A percentile compares a stretch with the other conserved stretches of the same genome.
Evolutionary conservation across 2,113 vertebrate genomes (phyloP).

Genomic region (Limanda limanda): DNA sequence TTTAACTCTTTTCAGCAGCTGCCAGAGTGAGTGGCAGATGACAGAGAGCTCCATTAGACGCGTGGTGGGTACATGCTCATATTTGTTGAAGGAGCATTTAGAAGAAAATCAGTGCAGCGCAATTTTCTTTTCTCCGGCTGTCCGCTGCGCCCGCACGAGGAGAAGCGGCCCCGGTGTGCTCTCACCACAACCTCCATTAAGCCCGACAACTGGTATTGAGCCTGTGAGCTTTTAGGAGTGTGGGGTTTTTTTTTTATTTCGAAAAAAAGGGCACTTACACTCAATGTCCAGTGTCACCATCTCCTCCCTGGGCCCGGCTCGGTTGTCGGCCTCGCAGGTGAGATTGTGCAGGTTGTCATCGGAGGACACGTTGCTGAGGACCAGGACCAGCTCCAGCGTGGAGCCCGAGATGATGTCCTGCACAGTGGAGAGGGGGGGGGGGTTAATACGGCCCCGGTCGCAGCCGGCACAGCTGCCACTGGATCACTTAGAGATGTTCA

Average conservation of each 20-base stretch:
- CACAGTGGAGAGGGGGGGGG: not conserved
- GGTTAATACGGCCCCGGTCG: slow-evolving; percentile 13
- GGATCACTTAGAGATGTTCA: slow-evolving; percentile 14
- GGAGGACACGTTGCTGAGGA: slow-evolving; percentile 77
- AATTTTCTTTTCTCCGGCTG: slow-evolving; percentile 62
- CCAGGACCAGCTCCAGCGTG: slow-evolving; percentile 71
- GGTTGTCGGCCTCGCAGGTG: slow-evolving; percentile 84
- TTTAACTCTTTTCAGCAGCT: slow-evolving; percentile 55
- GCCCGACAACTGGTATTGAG: slow-evolving; percentile 46
- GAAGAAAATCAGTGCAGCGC: slow-evolving; percentile 58
- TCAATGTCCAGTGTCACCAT: slow-evolving; percentile 84
- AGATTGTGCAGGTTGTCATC: slow-evolving; percentile 83
- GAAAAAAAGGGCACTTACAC: slow-evolving; percentile 75
- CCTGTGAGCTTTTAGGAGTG: slow-evolving; percentile 47
- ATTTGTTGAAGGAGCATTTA: slow-evolving; percentile 67
- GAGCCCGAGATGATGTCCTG: slow-evolving; percentile 71
- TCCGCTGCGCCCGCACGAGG: slow-evolving; percentile 59
- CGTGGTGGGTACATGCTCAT: slow-evolving; percentile 44
- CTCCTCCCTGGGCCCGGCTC: slow-evolving; percentile 79
- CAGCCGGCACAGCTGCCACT: not conserved
- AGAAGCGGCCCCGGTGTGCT: slow-evolving; percentile 56
- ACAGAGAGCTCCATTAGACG: slow-evolving; percentile 75
- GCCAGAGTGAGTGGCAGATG: slow-evolving; percentile 64
- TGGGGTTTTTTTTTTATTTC: slow-evolving; percentile 44
- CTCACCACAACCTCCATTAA: slow-evolving; percentile 72